Conservation (phyloP, 2,113 vertebrate genomes). For the Syngnathus typhle region DNA sequence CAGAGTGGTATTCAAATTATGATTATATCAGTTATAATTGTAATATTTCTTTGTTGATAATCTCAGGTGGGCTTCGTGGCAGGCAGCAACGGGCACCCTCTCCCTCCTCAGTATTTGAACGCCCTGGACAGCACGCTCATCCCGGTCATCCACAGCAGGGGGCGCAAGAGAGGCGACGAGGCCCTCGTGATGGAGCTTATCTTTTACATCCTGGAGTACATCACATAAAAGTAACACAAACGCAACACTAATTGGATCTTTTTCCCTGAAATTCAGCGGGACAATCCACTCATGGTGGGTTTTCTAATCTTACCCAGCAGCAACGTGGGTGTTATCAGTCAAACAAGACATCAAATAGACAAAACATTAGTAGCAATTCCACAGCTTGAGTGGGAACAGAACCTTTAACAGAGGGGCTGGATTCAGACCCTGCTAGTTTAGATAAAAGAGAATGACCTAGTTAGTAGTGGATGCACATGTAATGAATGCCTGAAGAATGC, state of each 20-base stretch:
- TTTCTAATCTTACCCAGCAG: constrained; percentile 8
- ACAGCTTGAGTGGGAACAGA: constrained; percentile 40
- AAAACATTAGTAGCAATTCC: constrained; percentile 32
- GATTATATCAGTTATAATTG: too few species aligned
- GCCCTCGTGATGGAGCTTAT: constrained; percentile 90
- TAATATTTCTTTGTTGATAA: constrained; percentile 10
- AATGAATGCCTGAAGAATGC: constrained; percentile 56
- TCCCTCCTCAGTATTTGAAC: constrained; percentile 88
- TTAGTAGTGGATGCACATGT: constrained; percentile 49
- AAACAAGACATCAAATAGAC: neutral
- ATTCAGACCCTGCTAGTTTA: constrained; percentile 33
- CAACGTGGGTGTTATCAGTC: neutral
- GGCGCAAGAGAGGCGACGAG: constrained; percentile 82
- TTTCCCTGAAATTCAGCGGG: neutral
- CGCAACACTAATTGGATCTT: neutral
- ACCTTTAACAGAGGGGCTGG: constrained; percentile 52
- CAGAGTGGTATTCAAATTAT: neutral
- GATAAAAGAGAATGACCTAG: constrained; percentile 50
- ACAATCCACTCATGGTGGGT: constrained; percentile 25
- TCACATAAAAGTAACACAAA: constrained; percentile 68
- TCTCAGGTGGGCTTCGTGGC: constrained; percentile 89
- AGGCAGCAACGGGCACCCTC: constrained; percentile 89
- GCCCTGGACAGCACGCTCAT: constrained; percentile 89
- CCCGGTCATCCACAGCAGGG: constrained; percentile 90
- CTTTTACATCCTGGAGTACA: constrained; percentile 97